Conservation (phyloP, 2,888 invertebrate species). For the Venusia cambrica region DNA sequence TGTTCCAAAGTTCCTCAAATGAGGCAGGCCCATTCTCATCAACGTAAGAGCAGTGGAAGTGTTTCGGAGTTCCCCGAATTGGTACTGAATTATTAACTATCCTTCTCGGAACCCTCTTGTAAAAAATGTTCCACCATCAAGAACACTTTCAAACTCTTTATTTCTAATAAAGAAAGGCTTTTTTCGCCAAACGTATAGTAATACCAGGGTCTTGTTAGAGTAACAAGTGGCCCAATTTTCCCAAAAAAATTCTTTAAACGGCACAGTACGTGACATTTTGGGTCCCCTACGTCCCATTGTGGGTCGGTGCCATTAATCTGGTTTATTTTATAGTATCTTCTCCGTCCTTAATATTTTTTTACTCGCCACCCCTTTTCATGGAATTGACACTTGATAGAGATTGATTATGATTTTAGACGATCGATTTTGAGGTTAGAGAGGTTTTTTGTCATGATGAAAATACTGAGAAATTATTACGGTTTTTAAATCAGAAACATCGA, state of each 20-base stretch:
- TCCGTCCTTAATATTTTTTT: no score
- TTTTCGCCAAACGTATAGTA: no score
- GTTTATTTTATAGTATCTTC: no score
- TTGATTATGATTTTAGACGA: constrained; percentile 25
- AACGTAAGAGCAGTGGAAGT: constrained; percentile 1
- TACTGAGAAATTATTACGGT: no score
- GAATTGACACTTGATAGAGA: constrained; percentile 13
- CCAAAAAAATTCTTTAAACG: constrained; percentile 26
- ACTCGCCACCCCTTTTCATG: constrained; percentile 2
- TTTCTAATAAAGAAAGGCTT: constrained; percentile 23
- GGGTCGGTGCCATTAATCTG: constrained; percentile 22
- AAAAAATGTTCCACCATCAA: constrained; percentile 24
- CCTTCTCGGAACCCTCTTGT: constrained; percentile 8
- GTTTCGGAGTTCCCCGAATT: constrained; percentile 10
- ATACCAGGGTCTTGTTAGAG: constrained; percentile 14
- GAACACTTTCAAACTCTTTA: constrained; percentile 23
- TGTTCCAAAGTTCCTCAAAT: no score
- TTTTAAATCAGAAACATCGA: no score
- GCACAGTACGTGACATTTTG: constrained; percentile 19
- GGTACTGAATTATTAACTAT: constrained; percentile 17
- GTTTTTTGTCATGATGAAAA: background rate
- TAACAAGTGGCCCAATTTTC: constrained; percentile 31
- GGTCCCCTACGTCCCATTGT: constrained; percentile 10
- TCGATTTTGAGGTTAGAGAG: constrained; percentile 6
- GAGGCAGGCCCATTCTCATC: no score